Base-by-base conservation (phyloP, 1,140 invertebrate species). In the Papilio machaon region DNA sequence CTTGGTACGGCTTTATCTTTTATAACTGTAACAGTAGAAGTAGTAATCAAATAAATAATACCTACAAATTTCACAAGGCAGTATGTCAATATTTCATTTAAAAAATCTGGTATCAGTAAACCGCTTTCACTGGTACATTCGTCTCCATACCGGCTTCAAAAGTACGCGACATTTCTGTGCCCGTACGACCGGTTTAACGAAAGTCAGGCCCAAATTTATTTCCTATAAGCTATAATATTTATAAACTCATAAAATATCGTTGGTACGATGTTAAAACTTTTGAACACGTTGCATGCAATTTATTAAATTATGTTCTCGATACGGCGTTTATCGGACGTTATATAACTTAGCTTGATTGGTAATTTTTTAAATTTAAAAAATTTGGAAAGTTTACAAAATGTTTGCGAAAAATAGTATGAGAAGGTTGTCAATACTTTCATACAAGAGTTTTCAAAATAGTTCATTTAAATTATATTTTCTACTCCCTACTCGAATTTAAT, bases 61-160 rank as follows among this genome's bases (percentile, higher is more conserved):
- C 15, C 49, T 9, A 58, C 7, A 58, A 70, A 70, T 70, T 23
- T 70, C 64, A 70, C 64, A 15, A 7, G 5, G 11, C 30, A 15
- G 64, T 35, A 67, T 17, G 64, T 70, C 23, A 70, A 70, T 70
- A 70, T 70, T 70, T 64, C 23, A 64, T 64, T 64, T 35, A 70
- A 70, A 70, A 35, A 70, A 70, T 70, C 64, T 35, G 13, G 64
- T 70, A 38, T 38, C 30, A 15, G 23, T 70, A 4, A 64, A 64
- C 64, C 30, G 64, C 64, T 70, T 70, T 70, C 64, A 70, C 64
- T 70, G 64, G 30, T 13, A 64, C 19, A 64, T 64, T 64, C 64
- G 64, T 70, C 64, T 70, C 64, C 10, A 67, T 67, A 70, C 64
- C 60, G 60, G 60, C 9, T 7, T 2, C 19, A 64, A 19, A 4